Evolutionary conservation across 2,888 invertebrate species (phyloP).

Genomic region (Alviniconcha strummeri): DNA sequence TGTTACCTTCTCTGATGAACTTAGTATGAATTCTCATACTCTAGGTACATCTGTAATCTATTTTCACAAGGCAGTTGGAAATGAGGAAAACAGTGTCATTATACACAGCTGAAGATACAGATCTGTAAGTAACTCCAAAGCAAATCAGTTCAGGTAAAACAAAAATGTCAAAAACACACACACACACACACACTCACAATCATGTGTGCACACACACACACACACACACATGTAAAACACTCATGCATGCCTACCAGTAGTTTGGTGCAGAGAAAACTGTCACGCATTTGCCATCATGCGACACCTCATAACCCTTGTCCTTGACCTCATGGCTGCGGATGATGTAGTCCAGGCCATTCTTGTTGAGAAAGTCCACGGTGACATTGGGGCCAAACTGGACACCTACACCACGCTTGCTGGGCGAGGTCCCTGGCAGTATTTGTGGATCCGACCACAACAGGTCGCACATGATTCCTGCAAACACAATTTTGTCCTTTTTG

Average conservation of each 20-base stretch:
- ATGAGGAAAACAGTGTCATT: too few relatives aligned
- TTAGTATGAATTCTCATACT: too few relatives aligned
- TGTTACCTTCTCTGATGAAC: too few relatives aligned
- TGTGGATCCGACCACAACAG: constrained; percentile 99
- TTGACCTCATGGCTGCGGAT: constrained; percentile 98
- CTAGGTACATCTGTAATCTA: too few relatives aligned
- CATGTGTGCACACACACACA: neutral
- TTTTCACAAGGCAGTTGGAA: too few relatives aligned
- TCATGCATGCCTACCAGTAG: constrained; percentile 86
- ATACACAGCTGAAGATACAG: too few relatives aligned
- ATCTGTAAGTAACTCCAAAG: too few relatives aligned
- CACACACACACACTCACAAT: neutral
- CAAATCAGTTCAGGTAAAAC: too few relatives aligned
- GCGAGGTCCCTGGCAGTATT: constrained; percentile 88
- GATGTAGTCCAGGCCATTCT: constrained; percentile 93
- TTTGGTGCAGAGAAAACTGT: constrained; percentile 99
- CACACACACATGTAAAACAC: neutral
- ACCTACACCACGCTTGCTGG: constrained; percentile 97
- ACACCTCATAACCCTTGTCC: constrained; percentile 94
- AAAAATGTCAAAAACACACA: neutral
- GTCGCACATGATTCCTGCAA: constrained; percentile 93
- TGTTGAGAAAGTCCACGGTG: constrained; percentile 85
- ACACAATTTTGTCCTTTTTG: constrained; percentile 15
- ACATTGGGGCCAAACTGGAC: constrained; percentile 99
- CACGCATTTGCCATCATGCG: constrained; percentile 96